Evolutionary conservation across 92 coral and sea anemone species (phyloP), one percentile per base, ranked within the genome.

Genomic region (Epizoanthus rinbou): DNA sequence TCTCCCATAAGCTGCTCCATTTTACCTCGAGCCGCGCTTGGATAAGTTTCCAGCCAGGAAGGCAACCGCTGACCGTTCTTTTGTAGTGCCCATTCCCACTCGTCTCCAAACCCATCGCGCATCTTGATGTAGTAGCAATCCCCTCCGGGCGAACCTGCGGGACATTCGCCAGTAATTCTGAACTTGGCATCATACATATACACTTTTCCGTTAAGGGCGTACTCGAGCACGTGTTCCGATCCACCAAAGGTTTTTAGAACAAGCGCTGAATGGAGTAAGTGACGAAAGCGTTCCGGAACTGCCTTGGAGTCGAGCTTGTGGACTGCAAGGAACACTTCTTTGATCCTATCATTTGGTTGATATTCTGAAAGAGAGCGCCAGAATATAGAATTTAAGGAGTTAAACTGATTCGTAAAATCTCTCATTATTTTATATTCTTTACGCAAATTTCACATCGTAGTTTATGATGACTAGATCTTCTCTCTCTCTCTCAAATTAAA

Each of bases 1-100:
- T 76, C 28, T 22, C 93, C 93, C 88, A 89, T 86, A 18, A 86
- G 63, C 31, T 54, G 65, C 76, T 86, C 90, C 93, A 89, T 89
- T 47, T 87, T 76, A 64, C 81, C 87, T 13, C 83, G 84, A 5
- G 93, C 93, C 14, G 82, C 60, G 68, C 33, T 45, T 7, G 90
- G 93, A 5, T 87, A 66, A 11, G 80, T 70, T 54, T 60, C 74
- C 69, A 73, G 80, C 67, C 73, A 41, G 11, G 63, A 60, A 7
- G 90, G 73, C 14, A 89, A 78, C 54, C 71, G 82, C 67, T 68
- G 79, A 25, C 90, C 90, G 69, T 80, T 52, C 33, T 54, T 65
- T 8, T 83, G 89, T 19, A 86, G 82, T n/a, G 24, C 53, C 93
- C 93, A 89, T 21, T 41, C 45, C 82, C 75, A 73, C 57, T 33